Percentiles rank a stretch among this genome's conserved stretches.
phyloP scores from a whole-genome alignment of 2,888 invertebrate genomes.

The Seira sanloemensis region DNA sequence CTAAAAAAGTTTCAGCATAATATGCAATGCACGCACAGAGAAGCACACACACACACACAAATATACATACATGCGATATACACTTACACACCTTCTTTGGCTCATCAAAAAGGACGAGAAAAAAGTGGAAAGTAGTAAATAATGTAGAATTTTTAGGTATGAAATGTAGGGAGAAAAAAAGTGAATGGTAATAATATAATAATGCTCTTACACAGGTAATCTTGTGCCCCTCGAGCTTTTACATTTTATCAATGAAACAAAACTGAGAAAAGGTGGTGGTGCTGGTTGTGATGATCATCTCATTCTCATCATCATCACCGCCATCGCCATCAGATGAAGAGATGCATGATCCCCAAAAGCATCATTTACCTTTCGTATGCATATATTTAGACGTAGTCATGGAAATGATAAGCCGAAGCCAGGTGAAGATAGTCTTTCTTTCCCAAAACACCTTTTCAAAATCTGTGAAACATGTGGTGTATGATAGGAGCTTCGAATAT shows the following conservation, averaged over 20 bases:
- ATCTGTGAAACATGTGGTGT: constrained; percentile 6
- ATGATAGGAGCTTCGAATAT: background rate
- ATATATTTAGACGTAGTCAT: background rate
- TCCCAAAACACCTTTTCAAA: background rate
- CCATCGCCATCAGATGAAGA: too few relatives aligned
- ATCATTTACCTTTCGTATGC: background rate
- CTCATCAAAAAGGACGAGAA: constrained; percentile 18
- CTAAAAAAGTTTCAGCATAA: too few relatives aligned
- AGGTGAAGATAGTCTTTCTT: constrained; percentile 6
- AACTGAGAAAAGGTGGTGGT: background rate
- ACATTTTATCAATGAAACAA: constrained; percentile 59
- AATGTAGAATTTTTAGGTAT: background rate
- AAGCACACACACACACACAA: background rate
- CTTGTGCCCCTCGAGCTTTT: background rate
- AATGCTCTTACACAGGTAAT: background rate
- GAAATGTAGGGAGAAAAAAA: background rate
- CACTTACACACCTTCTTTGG: constrained; percentile 1
- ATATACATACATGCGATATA: background rate
- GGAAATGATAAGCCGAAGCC: background rate
- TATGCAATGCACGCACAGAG: background rate
- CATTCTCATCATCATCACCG: background rate
- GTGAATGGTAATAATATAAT: background rate
- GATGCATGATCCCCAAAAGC: background rate
- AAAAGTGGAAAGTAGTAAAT: constrained; percentile 7
- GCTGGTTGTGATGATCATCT: background rate